phyloP scores from a whole-genome alignment of 2,113 vertebrate species.

The Sterrhoptilus dennistouni region DNA sequence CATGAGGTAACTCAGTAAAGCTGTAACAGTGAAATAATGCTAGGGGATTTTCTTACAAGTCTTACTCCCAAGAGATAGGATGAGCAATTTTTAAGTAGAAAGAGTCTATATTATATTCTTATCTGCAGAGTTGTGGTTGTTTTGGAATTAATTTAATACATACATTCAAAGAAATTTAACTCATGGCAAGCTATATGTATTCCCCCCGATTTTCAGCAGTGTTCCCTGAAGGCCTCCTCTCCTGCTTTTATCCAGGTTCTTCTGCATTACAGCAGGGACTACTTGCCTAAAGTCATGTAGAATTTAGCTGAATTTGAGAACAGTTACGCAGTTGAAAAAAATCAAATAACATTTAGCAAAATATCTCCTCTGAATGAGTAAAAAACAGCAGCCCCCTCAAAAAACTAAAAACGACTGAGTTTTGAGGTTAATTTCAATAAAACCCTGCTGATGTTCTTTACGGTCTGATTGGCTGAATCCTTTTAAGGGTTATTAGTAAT shows the following conservation, averaged over 20 bases:
- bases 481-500: neutral
- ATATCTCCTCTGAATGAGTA: neutral
- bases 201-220: neutral
- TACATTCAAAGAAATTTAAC: neutral
- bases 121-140: neutral
- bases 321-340: neutral
- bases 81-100: neutral
- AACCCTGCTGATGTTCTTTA: neutral
- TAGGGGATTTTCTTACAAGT: neutral
- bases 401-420: neutral
- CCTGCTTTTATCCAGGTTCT: neutral
- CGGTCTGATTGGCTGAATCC: neutral
- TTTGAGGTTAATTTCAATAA: neutral
- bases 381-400: fast-evolving
- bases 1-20: neutral
- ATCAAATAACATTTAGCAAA: neutral
- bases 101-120: neutral
- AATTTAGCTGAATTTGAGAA: neutral
- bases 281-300: neutral
- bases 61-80: neutral
- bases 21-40: neutral
- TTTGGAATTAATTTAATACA: neutral
- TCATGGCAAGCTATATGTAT: neutral
- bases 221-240: neutral
- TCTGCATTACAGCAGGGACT: neutral